Evolutionary conservation across 1,140 invertebrate genomes (phyloP).

Genomic region (Drosophila truncata): DNA sequence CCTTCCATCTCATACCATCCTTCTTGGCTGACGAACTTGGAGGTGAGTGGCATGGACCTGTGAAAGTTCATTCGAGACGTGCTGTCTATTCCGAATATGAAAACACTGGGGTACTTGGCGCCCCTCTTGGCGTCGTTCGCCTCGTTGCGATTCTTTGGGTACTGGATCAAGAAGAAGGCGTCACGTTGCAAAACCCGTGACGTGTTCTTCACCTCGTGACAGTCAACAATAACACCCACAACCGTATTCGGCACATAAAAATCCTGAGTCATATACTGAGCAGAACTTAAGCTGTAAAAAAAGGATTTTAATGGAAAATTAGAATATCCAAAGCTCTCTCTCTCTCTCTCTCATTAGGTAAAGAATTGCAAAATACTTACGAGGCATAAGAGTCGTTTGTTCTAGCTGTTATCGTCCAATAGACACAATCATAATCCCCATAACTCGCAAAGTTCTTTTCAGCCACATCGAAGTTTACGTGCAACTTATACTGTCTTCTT

Average conservation of each 20-base stretch:
- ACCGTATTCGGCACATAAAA: constrained; percentile 30
- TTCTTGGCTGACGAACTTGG: constrained; percentile 23
- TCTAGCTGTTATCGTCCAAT: constrained; percentile 9
- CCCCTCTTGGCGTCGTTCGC: constrained; percentile 60
- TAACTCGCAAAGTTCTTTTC: constrained; percentile 22
- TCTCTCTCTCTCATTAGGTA: background rate
- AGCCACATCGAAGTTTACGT: constrained; percentile 65
- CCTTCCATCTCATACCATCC: constrained; percentile 58
- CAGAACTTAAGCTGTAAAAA: background rate
- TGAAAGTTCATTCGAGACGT: constrained; percentile 55
- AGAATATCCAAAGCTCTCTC: too few species aligned
- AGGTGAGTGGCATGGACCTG: constrained; percentile 43
- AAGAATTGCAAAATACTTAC: constrained; percentile 21
- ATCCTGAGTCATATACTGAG: background rate
- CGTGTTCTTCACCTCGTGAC: constrained; percentile 1
- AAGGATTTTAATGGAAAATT: too few species aligned
- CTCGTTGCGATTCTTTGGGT: constrained; percentile 29
- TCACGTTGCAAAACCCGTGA: constrained; percentile 39
- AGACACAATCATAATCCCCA: constrained; percentile 18
- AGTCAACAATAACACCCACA: constrained; percentile 34
- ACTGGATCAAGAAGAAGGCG: constrained; percentile 54
- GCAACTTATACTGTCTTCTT: constrained; percentile 57
- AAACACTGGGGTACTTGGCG: constrained; percentile 24
- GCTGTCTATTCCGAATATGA: constrained; percentile 43
- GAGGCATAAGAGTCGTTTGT: background rate